Evolutionary conservation across 2,888 invertebrate species (phyloP), one percentile per base, ranked within the genome.

Genomic region (Morpho achilles): DNA sequence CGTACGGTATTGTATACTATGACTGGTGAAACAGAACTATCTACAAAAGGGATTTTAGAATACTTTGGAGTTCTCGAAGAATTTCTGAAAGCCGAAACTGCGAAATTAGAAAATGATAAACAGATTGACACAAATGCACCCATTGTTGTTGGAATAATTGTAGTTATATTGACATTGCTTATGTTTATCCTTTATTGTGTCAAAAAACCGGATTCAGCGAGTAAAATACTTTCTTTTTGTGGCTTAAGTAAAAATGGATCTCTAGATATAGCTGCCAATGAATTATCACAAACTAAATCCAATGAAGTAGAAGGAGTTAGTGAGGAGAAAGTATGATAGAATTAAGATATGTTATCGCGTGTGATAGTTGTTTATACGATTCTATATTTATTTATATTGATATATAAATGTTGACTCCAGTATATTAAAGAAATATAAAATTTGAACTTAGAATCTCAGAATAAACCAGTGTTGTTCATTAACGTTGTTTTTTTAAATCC

Each of bases 201-300:
- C 23, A 90, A 82, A 66, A 88, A 86, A 68, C 75, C 80, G 56
- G 75, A 84, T 62, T 58, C 79, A 44, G 75, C 78, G 0, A 72
- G 76, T 47, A 82, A 74, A 71, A 64, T 88, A 42, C 75, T 86
- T 46, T 77, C 85, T 7, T 59, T 77, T 43, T 89, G 85, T 62
- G 87, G 89, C 60, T 69, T 89, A 32, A 86, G 79, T 65, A 86
- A 87, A 68, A 90, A 89, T 63, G 89, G 89, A 0, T 89, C 89
- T 8, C 73, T 89, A 63, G 89, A 90, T 63, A 89, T 89, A 61
- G 87, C 76, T 2, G 82, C 87, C 0, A 82, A 80, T 58, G 88
- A 88, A 65, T 67, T 76, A 54, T 74, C 84, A 2, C 79, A 77
- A 66, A 71, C 71, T 10, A 87, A 87, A 65, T 68, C 69, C 8